Base-by-base conservation (phyloP, 23 tunicate species). In the Ascidia mentula region DNA sequence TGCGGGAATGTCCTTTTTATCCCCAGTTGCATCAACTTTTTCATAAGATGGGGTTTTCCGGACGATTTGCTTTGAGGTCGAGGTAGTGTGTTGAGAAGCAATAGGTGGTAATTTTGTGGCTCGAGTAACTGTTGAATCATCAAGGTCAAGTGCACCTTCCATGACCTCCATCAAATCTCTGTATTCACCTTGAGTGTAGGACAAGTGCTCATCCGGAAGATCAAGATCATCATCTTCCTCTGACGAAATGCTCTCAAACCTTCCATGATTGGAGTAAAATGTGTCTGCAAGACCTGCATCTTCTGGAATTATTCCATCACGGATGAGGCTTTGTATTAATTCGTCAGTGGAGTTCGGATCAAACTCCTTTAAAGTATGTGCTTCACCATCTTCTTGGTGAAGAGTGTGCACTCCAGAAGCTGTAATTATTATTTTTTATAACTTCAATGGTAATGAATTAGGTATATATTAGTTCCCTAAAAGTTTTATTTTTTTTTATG, bases 201-300 rank as follows among this genome's bases (percentile, higher is more conserved):
- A 37, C 7, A 83, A 69, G 35, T 77, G 59, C 35, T 86, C 91
- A 46, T 90, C 95, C n/a, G 94, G 88, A 30, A 89, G 94, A 32
- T 73, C 80, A 60, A 32, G 13, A 15, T 76, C 86, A 28, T 45
- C 65, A 34, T 79, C 81, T 40, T 65, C 73, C 34, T 79, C 81
- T 37, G 76, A 65, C 18, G 87, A 82, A 8, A 69, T 37, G 32
- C 24, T 22, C 35, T 93, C 98, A 84, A 93, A 93, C 69, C 84
- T 92, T 2, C 88, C 89, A 40, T 87, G 77, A 13, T 80, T 37
- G 40, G 89, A 80, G 72, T 93, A 93, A 33, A 72, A 80, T 0
- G 98, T 88, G 31, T 93, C 93, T 2, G 98, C 98, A 0, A 93
- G 75, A 18, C 77, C 77, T 0, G 31, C 87, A 59, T 93, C 98